A percentile compares a stretch with the other conserved stretches of the same genome.
These are phyloP conservation scores for chimpanzee (Pan troglodytes) DNA, from an alignment of 2,113 vertebrate genomes.

Conservation along the genomic window NHGRI_mPanTro3-v2.1_pri NC_072410.2:73673501-73674000, in stretches of 20 bases:
- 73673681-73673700: neutral
- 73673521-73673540: neutral
- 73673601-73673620: neutral
- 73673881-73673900: neutral
- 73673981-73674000: neutral
- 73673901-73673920: neutral
- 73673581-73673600: neutral
- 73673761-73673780: neutral
- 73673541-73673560: neutral
- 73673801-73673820: neutral
- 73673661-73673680: neutral
- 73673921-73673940: rapidly evolving
- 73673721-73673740: neutral
- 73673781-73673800: neutral
- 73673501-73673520: neutral
- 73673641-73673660: neutral
- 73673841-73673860: neutral
- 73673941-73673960: neutral
- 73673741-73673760: neutral
- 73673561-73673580: neutral
- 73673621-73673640: neutral
- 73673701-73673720: neutral
- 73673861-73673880: neutral
- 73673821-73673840: neutral
- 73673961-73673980: neutral